Percentiles rank a stretch among this genome's conserved stretches.
Evolutionary conservation across 2,888 invertebrate species (phyloP).

Genomic region (Trissonchulus latispiculum): DNA sequence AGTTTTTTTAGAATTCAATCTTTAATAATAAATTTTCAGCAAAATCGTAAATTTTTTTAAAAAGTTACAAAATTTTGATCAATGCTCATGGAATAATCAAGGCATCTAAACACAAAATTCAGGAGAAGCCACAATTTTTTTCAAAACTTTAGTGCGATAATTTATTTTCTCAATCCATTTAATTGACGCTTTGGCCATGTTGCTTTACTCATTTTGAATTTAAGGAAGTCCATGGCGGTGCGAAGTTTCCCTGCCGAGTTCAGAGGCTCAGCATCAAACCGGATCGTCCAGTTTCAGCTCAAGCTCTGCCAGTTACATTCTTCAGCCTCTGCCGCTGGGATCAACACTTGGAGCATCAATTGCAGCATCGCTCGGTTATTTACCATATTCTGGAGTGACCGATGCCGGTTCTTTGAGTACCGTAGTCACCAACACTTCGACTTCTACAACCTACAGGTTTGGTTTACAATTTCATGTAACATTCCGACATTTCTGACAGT

Average conservation of each 20-base stretch:
- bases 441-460: conserved; percentile 10
- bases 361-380: background rate
- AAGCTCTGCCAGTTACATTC: background rate
- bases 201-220: no score
- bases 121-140: no score
- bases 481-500: background rate
- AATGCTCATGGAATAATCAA: no score
- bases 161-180: no score
- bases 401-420: background rate
- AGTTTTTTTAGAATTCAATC: no score
- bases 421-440: background rate
- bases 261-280: background rate
- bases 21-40: no score
- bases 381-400: background rate
- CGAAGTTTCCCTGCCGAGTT: conserved; percentile 20
- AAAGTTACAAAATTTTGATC: no score
- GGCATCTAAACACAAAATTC: no score
- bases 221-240: conserved; percentile 44
- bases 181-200: no score
- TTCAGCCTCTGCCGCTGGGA: background rate
- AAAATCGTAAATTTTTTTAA: no score
- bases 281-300: background rate
- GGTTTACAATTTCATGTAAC: background rate
- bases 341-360: background rate
- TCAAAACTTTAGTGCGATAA: no score